Percentiles rank a stretch among this genome's conserved stretches.
These are phyloP conservation scores for Mantis religiosa DNA, from an alignment of 2,888 invertebrate genomes.

Conservation along the genomic window DNA sequence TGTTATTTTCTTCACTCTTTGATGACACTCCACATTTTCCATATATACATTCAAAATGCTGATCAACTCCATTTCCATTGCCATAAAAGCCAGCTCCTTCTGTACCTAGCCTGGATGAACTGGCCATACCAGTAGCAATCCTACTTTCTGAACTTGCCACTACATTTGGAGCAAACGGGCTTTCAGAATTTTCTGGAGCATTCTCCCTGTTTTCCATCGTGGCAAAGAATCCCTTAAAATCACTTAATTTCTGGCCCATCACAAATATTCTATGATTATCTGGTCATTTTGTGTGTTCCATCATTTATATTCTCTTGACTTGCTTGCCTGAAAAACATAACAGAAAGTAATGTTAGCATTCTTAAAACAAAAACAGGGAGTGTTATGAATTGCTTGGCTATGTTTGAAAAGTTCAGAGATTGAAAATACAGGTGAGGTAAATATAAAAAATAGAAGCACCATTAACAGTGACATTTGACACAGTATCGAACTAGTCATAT, in stretches of 20 bases:
- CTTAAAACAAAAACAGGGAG: not conserved
- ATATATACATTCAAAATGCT: slow-evolving; percentile 35
- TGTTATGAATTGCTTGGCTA: too few relatives aligned
- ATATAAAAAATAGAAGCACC: too few relatives aligned
- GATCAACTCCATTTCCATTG: slow-evolving; percentile 31
- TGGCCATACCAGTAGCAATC: not conserved
- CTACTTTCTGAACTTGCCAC: not conserved
- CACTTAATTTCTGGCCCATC: slow-evolving; percentile 38
- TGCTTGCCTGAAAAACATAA: not conserved
- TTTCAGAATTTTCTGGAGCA: slow-evolving; percentile 31
- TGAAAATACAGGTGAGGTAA: too few relatives aligned
- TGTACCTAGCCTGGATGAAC: not conserved
- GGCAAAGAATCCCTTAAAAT: slow-evolving; percentile 35
- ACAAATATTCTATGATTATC: not conserved
- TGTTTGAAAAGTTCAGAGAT: too few relatives aligned
- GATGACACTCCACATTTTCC: slow-evolving; percentile 29
- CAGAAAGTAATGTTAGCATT: not conserved
- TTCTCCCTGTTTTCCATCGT: slow-evolving; percentile 35
- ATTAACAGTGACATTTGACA: too few relatives aligned
- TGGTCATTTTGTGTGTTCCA: not conserved
- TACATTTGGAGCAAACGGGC: slow-evolving; percentile 14
- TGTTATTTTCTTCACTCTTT: slow-evolving; percentile 27
- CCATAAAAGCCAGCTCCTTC: not conserved
- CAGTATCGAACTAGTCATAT: too few relatives aligned
- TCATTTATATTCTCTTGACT: not conserved